Conservation (phyloP, 2,113 vertebrate species). For the Pteronura brasiliensis region DNA sequence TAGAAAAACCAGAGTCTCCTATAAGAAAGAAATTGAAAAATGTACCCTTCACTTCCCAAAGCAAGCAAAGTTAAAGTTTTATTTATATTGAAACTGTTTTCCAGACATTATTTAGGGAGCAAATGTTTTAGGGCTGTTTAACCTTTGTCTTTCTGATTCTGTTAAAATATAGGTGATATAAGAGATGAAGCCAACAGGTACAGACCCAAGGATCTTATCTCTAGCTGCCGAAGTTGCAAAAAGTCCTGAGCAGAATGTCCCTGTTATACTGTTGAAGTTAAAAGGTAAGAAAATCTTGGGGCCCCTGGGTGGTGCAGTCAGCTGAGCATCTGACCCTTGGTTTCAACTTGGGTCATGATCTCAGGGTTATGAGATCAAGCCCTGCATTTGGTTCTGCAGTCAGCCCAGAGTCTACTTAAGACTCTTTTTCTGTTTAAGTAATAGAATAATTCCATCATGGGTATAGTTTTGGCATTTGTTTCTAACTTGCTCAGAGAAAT, state of each 20-base stretch:
- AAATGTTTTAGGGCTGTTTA: constrained; percentile 15
- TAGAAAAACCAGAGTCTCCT: not conserved
- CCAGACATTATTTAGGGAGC: constrained; percentile 10
- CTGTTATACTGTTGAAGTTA: constrained; percentile 82
- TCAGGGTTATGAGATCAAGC: not conserved
- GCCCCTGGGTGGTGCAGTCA: not conserved
- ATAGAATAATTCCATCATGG: not conserved
- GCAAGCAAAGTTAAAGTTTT: constrained; percentile 30
- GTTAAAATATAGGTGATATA: constrained; percentile 63
- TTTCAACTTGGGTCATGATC: not conserved
- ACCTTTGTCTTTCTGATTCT: not conserved
- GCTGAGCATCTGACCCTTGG: not conserved
- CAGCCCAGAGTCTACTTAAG: not conserved
- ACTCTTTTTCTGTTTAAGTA: not conserved
- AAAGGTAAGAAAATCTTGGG: constrained; percentile 82
- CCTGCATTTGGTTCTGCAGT: not conserved
- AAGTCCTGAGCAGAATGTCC: constrained; percentile 80
- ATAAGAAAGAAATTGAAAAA: not conserved
- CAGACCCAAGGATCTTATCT: constrained; percentile 79
- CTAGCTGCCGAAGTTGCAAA: constrained; percentile 83
- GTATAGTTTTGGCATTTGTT: constrained; percentile 36
- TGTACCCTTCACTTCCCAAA: not conserved
- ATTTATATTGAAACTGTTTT: constrained; percentile 20
- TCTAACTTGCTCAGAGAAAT: constrained; percentile 44
- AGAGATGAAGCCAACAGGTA: constrained; percentile 57